Conservation (phyloP, 2,113 vertebrate genomes). For the Elanoides forficatus region DNA sequence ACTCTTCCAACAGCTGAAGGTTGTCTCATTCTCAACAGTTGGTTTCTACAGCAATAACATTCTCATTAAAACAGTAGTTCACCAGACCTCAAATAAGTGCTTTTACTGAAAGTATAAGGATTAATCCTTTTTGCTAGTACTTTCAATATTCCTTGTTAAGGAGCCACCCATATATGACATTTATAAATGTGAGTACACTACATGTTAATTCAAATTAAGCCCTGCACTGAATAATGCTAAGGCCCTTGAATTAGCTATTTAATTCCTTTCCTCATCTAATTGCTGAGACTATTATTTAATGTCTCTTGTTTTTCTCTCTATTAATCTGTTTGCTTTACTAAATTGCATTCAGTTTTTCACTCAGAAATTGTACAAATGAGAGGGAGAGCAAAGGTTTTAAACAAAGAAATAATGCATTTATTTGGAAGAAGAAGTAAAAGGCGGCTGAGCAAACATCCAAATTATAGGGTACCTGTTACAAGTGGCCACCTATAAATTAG, state of each 20-base stretch:
- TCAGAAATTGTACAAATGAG: neutral
- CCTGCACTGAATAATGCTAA: neutral
- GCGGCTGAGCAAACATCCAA: neutral
- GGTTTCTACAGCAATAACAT: neutral
- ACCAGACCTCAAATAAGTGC: neutral
- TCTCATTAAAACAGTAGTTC: neutral
- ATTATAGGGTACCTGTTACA: neutral
- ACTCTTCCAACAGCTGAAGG: neutral
- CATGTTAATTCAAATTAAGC: slow-evolving; percentile 36
- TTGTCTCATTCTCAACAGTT: neutral
- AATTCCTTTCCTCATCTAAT: slow-evolving; percentile 37
- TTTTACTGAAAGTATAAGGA: neutral
- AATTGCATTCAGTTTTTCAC: neutral
- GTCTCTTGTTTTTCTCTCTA: slow-evolving; percentile 10
- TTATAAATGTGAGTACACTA: slow-evolving; percentile 35
- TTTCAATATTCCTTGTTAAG: slow-evolving; percentile 9
- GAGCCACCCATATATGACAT: neutral
- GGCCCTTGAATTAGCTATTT: slow-evolving; percentile 13
- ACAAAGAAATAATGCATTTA: neutral
- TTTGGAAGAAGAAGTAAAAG: neutral
- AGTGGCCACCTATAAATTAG: neutral
- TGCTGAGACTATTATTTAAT: slow-evolving; percentile 39
- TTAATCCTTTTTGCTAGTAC: slow-evolving; percentile 6
- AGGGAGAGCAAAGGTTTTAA: neutral
- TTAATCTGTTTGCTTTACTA: slow-evolving; percentile 47